Evolutionary conservation across 2,113 vertebrate species (phyloP).

Genomic region (Pteruthius melanotis): DNA sequence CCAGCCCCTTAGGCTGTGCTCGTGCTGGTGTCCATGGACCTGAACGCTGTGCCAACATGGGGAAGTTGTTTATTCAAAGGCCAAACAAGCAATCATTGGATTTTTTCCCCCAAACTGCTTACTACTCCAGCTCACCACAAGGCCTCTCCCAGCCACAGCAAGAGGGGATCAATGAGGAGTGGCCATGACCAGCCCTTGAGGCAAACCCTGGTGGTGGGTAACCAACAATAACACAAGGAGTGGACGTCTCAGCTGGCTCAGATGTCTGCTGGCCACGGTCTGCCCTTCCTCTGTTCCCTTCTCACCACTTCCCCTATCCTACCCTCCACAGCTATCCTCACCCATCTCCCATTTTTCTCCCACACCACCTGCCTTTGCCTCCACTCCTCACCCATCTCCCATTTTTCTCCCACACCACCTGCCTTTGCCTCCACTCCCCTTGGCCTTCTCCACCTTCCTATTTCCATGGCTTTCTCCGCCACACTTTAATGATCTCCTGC

Average conservation of each 20-base stretch:
- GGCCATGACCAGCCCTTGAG: neutral
- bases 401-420: neutral
- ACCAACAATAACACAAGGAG: neutral
- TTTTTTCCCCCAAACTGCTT: neutral
- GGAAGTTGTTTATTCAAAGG: neutral
- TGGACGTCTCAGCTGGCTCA: neutral
- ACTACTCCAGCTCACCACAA: neutral
- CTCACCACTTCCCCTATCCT: neutral
- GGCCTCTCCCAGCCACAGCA: neutral
- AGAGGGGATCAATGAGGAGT: neutral
- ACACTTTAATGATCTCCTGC: neutral
- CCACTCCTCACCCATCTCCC: neutral
- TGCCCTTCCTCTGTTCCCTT: neutral
- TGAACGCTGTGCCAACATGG: accelerated
- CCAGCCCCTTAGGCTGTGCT: neutral
- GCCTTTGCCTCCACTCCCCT: neutral
- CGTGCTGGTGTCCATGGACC: neutral
- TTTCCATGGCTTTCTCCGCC: neutral
- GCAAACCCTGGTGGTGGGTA: neutral
- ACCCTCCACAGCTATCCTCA: neutral
- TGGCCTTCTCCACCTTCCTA: neutral
- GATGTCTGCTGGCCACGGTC: neutral
- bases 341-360: neutral
- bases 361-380: neutral
- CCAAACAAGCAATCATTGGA: neutral